Base-by-base conservation (phyloP, 1,140 invertebrate genomes). In the Euwallacea similis region DNA sequence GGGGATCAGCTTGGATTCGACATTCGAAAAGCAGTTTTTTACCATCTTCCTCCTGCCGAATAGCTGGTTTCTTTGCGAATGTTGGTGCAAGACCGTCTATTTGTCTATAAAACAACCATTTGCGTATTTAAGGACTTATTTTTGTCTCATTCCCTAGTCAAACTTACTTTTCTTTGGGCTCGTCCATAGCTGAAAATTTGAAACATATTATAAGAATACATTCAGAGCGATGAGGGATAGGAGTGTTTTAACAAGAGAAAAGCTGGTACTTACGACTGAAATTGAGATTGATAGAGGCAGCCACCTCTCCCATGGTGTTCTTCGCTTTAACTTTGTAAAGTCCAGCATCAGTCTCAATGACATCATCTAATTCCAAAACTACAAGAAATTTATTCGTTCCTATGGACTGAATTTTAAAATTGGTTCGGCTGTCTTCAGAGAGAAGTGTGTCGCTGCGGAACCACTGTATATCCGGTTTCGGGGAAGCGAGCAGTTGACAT, bases 311-410 rank as follows among this genome's bases (percentile, higher is more conserved):
- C 86, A 95, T 93, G 84, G 94, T 95, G 84, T 98, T 99, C 84
- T 95, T 97, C 76, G 97, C 97, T 84, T 95, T 95, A 79, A 98
- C 96, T 85, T 97, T 97, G 86, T 99, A 99, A 65, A 97, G 90
- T 78, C 97, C 97, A 72, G 95, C 95, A 83, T 99, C 97, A 21
- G 90, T 91, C 87, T 98, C 95, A 82, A 96, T 90, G 76, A 98
- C 96, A 83, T 97, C 94, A 81, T 96, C 92, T 76, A 99, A 87
- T 82, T 98, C 95, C 77, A 98, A 87, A 74, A 94, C 90, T 78
- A 96, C 94, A 77, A 93, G 85, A 83, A 92, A 97, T 81, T 94
- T 93, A 84, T 94, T 93, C 70, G 90, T 89, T 64, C 88, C 91
- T 76, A 94, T 86, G 76, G 92, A 89, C 80, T 93, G 92, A 80